Evolutionary conservation across 2,888 invertebrate species (phyloP), one percentile per base, ranked within the genome.

Genomic region (Pandemis cinnamomeana): DNA sequence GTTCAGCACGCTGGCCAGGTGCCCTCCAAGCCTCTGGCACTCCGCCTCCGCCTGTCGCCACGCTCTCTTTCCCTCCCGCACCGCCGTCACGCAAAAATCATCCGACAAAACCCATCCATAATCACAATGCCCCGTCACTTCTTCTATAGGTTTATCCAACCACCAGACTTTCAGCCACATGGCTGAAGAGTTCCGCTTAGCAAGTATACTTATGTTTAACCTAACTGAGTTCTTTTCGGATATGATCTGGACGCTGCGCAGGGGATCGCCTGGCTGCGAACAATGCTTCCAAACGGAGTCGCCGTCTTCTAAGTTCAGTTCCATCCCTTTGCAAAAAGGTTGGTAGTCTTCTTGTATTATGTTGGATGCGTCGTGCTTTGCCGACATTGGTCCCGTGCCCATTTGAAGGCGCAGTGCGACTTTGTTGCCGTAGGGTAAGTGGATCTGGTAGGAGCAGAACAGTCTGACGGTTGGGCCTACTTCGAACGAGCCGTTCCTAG

Each of bases 21-120:
- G 97, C 0, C 96, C 97, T 0, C 96, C 96, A 20, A 94, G 85
- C 73, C 94, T 89, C 5, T 89, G 92, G 81, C 97, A 97, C 82
- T 96, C 95, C 36, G 94, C 92, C 82, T 97, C 97, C 0, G 96
- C 96, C 75, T 96, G 95, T 13, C 94, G 88, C 97, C 97, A 97
- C 0, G 95, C 87, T 78, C 95, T 87, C 79, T 93, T 94, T 5
- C 91, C 87, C 60, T 94, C 93, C 79, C 96, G 95, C 75, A 96
- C 90, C 7, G 95, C 95, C 71, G 95, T 88, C 80, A 97, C 93
- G 84, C 97, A 97, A 86, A 96, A 96, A 79, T 96, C 96, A 66
- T 95, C 95, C 75, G 96, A 91, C 4, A 95, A 90, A 75, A 96
- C 95, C 96, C 96, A 97, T 0, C 96, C 96, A 79, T 96, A 97